Evolutionary conservation across 2,113 vertebrate species (phyloP), one percentile per base, ranked within the genome.

Genomic region (Calonectris borealis): DNA sequence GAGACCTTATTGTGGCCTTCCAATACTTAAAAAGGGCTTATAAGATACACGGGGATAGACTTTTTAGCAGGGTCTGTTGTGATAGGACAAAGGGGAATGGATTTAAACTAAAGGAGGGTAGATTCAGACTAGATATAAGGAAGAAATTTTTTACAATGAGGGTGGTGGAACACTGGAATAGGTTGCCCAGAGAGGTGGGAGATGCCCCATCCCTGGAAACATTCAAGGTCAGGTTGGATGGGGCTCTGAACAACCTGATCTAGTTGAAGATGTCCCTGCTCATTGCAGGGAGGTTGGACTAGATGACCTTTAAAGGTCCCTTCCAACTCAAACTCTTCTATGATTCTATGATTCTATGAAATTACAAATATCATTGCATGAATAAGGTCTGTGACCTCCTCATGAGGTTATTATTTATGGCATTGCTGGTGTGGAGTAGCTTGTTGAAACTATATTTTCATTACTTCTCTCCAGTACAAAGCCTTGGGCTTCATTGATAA

Each of bases 1-100:
- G 11, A 71, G 13, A 22, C n/a, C 22, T 16, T 49, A 49, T 6
- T 32, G 42, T 1, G 0, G n/a, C 21, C 27, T 26, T 16, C 24
- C 27, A 58, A 1, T 70, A 34, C 27, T 34, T 70, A 16, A 40
- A 54, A 18, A 10, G 15, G 14, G 20, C 13, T 6, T 34, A 21
- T 11, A 65, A 20, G 40, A 55, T 55, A 66, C 31, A 44, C 32
- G 15, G 16, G 11, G 21, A 26, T 13, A 32, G 13, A 49, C 42
- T 21, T 69, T 49, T 49, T 60, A 49, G 17, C 6, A 70, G 80
- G 13, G 10, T 14, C 22, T 38, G n/a, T n/a, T 4, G 29, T 2
- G 0, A 10, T 8, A 40, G 65, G 36, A 42, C 18, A 34, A n/a
- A 18, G 36, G 16, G 7, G 16, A 40, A 49, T 40, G 24, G 18